Evolutionary conservation across 2,888 invertebrate species (phyloP).

Genomic region (Hydrotaea cyrtoneurina): DNA sequence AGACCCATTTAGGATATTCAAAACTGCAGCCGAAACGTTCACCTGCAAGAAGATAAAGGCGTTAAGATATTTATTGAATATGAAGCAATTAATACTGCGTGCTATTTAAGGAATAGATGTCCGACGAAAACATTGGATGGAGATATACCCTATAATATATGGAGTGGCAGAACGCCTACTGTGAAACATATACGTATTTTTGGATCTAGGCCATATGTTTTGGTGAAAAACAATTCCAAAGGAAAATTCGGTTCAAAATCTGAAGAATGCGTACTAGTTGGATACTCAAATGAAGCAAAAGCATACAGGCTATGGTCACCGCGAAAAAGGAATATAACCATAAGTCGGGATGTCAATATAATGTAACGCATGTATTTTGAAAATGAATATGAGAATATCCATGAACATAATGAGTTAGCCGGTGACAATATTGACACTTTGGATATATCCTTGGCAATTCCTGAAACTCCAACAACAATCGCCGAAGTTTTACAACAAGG

Average conservation of each 20-base stretch:
- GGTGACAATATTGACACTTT: neutral
- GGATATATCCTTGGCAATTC: neutral
- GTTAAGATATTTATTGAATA: too few species aligned
- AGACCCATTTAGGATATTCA: neutral
- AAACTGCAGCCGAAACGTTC: slow-evolving; percentile 11
- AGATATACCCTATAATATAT: slow-evolving; percentile 47
- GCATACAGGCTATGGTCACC: slow-evolving; percentile 61
- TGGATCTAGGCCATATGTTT: slow-evolving; percentile 48
- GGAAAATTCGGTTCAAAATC: slow-evolving; percentile 61
- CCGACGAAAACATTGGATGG: slow-evolving; percentile 43
- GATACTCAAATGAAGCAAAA: slow-evolving; percentile 61
- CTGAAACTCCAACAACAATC: neutral
- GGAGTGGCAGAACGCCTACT: slow-evolving; percentile 51
- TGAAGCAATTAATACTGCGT: slow-evolving; percentile 71
- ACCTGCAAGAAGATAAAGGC: slow-evolving; percentile 2
- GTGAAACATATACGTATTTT: slow-evolving; percentile 48
- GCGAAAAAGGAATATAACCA: slow-evolving; percentile 43
- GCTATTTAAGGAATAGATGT: slow-evolving; percentile 56
- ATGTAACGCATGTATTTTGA: slow-evolving; percentile 47
- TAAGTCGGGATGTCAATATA: slow-evolving; percentile 64
- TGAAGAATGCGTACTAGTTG: slow-evolving; percentile 54
- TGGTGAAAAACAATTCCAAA: slow-evolving; percentile 50
- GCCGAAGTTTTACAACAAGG: neutral
- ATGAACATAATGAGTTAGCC: neutral
- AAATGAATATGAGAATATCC: slow-evolving; percentile 30